Base-by-base conservation (phyloP, 1,140 invertebrate species). In the Potamilus streckersoni region DNA sequence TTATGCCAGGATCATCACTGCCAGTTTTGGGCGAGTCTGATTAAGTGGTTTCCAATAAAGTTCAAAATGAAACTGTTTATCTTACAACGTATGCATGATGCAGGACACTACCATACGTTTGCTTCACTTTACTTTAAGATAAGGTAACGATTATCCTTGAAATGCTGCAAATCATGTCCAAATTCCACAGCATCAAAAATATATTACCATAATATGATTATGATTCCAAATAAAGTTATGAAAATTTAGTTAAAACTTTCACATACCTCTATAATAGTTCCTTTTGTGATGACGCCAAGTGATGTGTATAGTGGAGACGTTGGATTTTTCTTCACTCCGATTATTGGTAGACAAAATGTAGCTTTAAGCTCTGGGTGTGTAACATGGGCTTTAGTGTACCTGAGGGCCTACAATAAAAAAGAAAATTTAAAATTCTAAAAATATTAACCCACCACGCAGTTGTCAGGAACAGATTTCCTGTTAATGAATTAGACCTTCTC, bases 291-390 rank as follows among this genome's bases (percentile, higher is more conserved):
- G 2, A 99, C 98, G 31, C 98, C 98, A 63, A 99, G 91, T 74
- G 94, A 95, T 55, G 98, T 99, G 86, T 97, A 99, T 94, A 99
- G 96, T 11, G 96, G 92, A 0, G 97, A 99, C 86, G 94, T 99
- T 0, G 98, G 98, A 91, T 99, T 99, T 87, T 99, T 99, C 90
- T 99, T 99, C 0, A 99, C 98, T 1, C 97, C 98, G 89, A 99
- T 98, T 49, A 99, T 99, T 0, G 98, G 98, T 67, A 99, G 89
- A 90, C 94, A 95, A 86, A 99, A 99, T n/a, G 98, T 99, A 0
- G 98, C 97, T 90, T 99, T 99, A 2, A 99, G 89, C 92, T 99
- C 98, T 5, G 98, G 98, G 93, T 99, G 98, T 23, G 98, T 99
- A 0, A 99, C 97, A 91, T 99, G 97, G 27, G 97, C 98, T 86